These are phyloP conservation scores for Ctenodactylus gundi DNA, from an alignment of 2,113 vertebrate species.

Conservation along the genomic window DNA sequence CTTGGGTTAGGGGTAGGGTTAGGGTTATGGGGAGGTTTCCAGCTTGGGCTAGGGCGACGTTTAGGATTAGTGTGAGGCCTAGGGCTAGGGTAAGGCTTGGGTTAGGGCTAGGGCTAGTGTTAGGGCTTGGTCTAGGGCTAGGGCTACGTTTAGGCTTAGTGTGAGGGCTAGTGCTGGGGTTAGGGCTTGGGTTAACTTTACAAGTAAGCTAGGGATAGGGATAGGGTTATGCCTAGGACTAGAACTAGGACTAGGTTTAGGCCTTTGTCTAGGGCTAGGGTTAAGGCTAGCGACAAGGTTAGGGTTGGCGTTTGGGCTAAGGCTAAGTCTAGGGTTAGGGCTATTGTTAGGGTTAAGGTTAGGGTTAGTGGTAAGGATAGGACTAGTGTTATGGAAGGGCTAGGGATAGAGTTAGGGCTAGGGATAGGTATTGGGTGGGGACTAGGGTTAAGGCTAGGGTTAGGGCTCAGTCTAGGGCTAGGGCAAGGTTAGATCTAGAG, in stretches of 20 bases:
- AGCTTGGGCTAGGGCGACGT: neutral
- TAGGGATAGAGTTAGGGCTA: neutral
- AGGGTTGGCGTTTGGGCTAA: neutral
- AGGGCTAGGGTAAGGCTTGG: neutral
- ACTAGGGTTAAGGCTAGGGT: too few relatives aligned
- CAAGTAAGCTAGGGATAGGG: neutral
- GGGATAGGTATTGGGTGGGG: too few relatives aligned
- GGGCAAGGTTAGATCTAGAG: too few relatives aligned
- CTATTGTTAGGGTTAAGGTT: too few relatives aligned
- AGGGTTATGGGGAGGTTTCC: neutral
- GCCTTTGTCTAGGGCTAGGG: too few relatives aligned
- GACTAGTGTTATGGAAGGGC: neutral
- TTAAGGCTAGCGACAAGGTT: neutral
- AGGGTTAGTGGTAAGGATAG: too few relatives aligned
- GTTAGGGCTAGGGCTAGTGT: neutral
- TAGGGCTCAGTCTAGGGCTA: too few relatives aligned
- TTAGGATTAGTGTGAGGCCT: neutral
- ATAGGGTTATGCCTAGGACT: neutral
- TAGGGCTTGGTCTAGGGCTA: neutral
- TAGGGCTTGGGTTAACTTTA: neutral
- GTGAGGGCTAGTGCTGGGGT: neutral
- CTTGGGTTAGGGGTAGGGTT: neutral
- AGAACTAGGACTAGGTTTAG: neutral
- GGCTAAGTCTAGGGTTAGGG: neutral
- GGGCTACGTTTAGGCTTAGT: neutral